phyloP scores from a whole-genome alignment of 2,113 vertebrate genomes.

The Pelodiscus sinensis region DNA sequence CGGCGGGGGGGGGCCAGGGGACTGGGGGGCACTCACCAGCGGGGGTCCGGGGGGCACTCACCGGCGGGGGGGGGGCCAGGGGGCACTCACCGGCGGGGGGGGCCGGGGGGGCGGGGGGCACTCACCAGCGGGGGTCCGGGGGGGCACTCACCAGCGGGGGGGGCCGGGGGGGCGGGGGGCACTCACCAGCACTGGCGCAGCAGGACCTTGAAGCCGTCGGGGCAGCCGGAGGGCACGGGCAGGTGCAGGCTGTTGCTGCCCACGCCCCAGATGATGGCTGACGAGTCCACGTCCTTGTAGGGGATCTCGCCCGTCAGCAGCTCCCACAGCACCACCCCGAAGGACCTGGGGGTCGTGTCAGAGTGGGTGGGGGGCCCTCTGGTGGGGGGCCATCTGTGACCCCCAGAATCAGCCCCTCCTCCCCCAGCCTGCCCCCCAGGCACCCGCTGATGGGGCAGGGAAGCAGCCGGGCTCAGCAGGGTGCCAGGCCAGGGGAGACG shows the following conservation, averaged over 20 bases:
- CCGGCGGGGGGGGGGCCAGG: background rate
- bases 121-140: background rate
- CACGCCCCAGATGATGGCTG: slow-evolving; percentile 98
- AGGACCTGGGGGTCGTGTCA: slow-evolving; percentile 84
- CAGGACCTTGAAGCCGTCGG: slow-evolving; percentile 97
- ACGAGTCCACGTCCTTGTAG: slow-evolving; percentile 98
- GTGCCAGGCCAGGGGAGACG: background rate
- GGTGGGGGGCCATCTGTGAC: background rate
- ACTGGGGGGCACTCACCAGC: too few relatives aligned
- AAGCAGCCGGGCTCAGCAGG: background rate
- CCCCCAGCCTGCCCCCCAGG: background rate
- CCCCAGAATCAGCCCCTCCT: background rate
- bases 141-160: background rate
- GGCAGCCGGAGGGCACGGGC: slow-evolving; percentile 94
- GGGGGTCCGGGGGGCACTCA: too few relatives aligned
- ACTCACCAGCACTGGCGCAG: slow-evolving; percentile 96
- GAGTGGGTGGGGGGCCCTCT: background rate
- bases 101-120: background rate
- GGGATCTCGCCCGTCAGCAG: slow-evolving; percentile 96
- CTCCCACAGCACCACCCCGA: slow-evolving; percentile 98
- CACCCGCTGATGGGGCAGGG: background rate
- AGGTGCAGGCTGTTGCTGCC: slow-evolving; percentile 98
- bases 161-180: background rate
- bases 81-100: background rate
- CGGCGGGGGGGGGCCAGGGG: too few relatives aligned